Percentiles rank a stretch among this genome's conserved stretches.
These are phyloP conservation scores for Hirtodrosophila histrioides DNA, from an alignment of 2,888 invertebrate genomes.

Conservation along the genomic window DNA sequence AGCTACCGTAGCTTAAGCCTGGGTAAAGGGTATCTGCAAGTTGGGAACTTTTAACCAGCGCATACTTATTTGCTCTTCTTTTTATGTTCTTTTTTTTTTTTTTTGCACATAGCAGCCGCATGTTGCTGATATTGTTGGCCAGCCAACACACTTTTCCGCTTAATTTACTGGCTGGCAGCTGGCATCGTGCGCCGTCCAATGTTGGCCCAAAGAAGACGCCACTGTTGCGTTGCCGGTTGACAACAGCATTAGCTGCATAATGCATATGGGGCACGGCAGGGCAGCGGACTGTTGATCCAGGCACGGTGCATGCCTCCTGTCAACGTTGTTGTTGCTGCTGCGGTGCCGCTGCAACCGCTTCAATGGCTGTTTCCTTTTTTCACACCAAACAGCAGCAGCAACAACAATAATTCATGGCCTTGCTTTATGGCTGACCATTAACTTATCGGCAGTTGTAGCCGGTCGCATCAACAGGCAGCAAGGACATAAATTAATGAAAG, in stretches of 20 bases:
- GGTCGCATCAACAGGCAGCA: constrained; percentile 24
- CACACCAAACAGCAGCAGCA: constrained; percentile 16
- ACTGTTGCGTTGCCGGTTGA: constrained; percentile 47
- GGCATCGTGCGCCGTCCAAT: constrained; percentile 38
- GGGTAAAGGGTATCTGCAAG: constrained; percentile 1
- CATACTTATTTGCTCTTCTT: constrained; percentile 3
- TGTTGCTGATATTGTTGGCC: constrained; percentile 50
- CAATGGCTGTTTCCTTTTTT: constrained; percentile 51
- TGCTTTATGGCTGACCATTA: constrained; percentile 71
- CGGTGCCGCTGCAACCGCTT: constrained; percentile 19
- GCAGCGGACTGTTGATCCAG: constrained; percentile 26
- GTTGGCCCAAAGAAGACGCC: constrained; percentile 38
- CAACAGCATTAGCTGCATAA: constrained; percentile 78
- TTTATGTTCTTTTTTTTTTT: constrained; percentile 19
- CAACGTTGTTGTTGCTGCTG: constrained; percentile 31
- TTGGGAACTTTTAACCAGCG: too few relatives aligned
- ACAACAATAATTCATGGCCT: constrained; percentile 69
- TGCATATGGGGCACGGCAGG: constrained; percentile 43
- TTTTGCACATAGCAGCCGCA: constrained; percentile 23
- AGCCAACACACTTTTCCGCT: constrained; percentile 77
- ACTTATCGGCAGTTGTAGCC: constrained; percentile 60
- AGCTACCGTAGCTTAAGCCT: too few relatives aligned
- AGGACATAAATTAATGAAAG: constrained; percentile 69
- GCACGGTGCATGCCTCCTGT: constrained; percentile 20
- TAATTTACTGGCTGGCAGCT: constrained; percentile 79